phyloP scores from a whole-genome alignment of 2,797 vertebrate species.

The Tinamus major region DNA sequence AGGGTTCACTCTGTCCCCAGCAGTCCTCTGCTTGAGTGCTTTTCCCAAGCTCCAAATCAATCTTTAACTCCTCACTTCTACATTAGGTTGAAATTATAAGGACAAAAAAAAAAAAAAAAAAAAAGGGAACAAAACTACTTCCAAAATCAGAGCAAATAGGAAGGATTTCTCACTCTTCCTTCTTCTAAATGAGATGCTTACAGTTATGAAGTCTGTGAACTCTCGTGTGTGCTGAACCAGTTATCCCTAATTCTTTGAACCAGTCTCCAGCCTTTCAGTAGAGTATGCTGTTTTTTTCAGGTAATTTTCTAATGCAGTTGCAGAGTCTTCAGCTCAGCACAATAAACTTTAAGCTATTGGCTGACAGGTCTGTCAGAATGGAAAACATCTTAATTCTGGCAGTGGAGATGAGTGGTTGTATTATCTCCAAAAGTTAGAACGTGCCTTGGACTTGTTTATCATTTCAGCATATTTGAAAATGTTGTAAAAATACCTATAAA shows the following conservation, averaged over 20 bases:
- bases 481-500: neutral
- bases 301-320: neutral
- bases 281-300: neutral
- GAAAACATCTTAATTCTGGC: neutral
- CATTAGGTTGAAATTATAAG: neutral
- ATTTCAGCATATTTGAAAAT: neutral
- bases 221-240: neutral
- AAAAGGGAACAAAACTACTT: neutral
- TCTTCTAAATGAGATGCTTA: neutral
- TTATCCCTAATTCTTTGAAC: neutral
- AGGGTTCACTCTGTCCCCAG: neutral
- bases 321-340: neutral
- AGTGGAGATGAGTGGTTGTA: neutral
- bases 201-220: neutral
- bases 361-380: neutral
- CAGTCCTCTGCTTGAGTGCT: constrained; percentile 62
- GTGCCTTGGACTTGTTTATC: neutral
- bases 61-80: constrained; percentile 64
- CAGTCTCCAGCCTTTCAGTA: neutral
- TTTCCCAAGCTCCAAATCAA: constrained; percentile 68
- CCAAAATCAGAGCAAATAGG: neutral
- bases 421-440: neutral
- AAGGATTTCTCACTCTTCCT: neutral
- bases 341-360: neutral
- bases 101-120: constrained; percentile 34